Percentiles rank a stretch among this genome's conserved stretches.
phyloP scores from a whole-genome alignment of 2,797 vertebrate genomes.

The Xenops minutus region DNA sequence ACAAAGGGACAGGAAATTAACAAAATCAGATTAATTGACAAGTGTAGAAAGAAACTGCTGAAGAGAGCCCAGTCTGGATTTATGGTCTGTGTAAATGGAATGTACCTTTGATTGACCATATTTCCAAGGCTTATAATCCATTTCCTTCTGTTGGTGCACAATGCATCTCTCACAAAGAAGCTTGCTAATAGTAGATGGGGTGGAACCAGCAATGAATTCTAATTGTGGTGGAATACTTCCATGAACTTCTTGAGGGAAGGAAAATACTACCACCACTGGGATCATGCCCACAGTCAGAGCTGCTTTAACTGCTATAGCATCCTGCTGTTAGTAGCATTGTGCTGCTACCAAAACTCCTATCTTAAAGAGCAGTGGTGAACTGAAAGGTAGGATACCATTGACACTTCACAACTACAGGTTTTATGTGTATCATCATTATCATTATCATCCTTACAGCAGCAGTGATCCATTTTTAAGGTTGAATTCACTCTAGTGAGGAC shows the following conservation, averaged over 20 bases:
- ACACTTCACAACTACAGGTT: neutral
- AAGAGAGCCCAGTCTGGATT: neutral
- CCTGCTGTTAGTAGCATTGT: neutral
- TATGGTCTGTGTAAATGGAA: conserved; percentile 9
- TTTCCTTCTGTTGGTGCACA: neutral
- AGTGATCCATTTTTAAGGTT: neutral
- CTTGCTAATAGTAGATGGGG: neutral
- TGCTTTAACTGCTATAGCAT: neutral
- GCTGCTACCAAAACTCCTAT: neutral
- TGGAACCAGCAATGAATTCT: neutral
- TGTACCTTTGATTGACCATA: neutral
- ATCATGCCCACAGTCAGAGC: neutral
- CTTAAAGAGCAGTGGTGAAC: neutral
- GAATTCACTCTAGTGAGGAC: neutral
- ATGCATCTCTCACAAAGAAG: neutral
- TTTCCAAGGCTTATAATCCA: neutral
- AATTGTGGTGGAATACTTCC: neutral
- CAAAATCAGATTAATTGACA: conserved; percentile 14
- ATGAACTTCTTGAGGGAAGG: neutral
- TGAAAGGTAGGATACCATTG: neutral
- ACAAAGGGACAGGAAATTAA: neutral
- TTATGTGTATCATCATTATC: neutral
- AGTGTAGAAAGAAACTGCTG: conserved; percentile 15
- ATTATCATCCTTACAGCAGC: neutral
- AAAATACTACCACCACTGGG: neutral